Percentiles rank a stretch among this genome's conserved stretches.
Conservation (phyloP, 2,797 vertebrate species). For the Lateolabrax maculatus region DNA sequence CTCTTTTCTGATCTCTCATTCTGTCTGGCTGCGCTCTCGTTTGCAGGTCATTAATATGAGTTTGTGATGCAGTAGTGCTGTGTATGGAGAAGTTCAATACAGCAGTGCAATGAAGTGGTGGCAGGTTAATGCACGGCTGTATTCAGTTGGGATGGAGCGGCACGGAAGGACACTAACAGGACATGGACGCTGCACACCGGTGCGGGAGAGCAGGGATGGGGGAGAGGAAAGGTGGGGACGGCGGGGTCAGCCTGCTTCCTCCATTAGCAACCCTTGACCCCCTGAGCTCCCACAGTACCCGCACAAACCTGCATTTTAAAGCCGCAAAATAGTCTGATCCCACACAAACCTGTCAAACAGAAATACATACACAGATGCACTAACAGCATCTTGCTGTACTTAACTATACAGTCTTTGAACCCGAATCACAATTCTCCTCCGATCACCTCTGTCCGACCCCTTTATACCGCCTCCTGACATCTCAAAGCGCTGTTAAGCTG, state of each 20-base stretch:
- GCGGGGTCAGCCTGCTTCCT: conserved; percentile 48
- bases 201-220: conserved; percentile 7
- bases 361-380: conserved; percentile 3
- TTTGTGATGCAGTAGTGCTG: conserved; percentile 32
- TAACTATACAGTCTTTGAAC: background rate
- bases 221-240: conserved; percentile 6
- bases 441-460: conserved; percentile 11
- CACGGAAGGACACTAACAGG: conserved; percentile 20
- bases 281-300: conserved; percentile 24
- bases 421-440: conserved; percentile 24
- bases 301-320: conserved; percentile 39
- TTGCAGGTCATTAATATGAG: conserved; percentile 51
- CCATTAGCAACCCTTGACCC: conserved; percentile 74
- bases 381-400: background rate
- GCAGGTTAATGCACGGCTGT: conserved; percentile 54
- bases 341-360: conserved; percentile 5
- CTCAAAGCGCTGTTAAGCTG: conserved; percentile 51
- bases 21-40: conserved; percentile 37
- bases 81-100: conserved; percentile 24
- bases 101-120: conserved; percentile 38
- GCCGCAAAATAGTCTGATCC: background rate
- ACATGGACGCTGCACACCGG: conserved; percentile 7
- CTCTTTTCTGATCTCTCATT: conserved; percentile 4
- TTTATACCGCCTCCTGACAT: conserved; percentile 17
- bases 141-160: conserved; percentile 28